Percentiles rank a stretch among this genome's conserved stretches.
These are phyloP conservation scores for Phoeniculus purpureus DNA, from an alignment of 2,797 vertebrate genomes.

Conservation along the genomic window DNA sequence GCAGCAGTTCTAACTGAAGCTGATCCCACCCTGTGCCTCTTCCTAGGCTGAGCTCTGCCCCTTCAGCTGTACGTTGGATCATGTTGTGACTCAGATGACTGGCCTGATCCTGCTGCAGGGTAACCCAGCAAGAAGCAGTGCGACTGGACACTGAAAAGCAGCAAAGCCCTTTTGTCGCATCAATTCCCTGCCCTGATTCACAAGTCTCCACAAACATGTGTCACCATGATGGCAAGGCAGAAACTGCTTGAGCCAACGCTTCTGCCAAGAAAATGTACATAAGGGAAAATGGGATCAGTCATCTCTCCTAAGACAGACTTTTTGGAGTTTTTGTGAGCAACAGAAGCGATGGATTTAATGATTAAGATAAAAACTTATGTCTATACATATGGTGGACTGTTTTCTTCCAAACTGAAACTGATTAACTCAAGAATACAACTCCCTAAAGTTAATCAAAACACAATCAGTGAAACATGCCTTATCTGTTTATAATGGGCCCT, in stretches of 20 bases:
- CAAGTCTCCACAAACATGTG: not conserved
- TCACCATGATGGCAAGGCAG: conserved; percentile 16
- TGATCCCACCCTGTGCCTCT: not conserved
- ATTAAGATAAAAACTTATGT: conserved; percentile 68
- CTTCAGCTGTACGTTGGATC: not conserved
- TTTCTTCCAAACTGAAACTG: conserved; percentile 56
- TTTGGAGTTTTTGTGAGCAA: conserved; percentile 7
- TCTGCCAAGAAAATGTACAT: conserved; percentile 63
- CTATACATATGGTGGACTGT: conserved; percentile 58
- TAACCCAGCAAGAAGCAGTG: not conserved
- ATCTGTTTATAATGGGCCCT: not conserved
- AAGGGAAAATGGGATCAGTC: conserved; percentile 47
- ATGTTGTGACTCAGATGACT: fast-evolving
- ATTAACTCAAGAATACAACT: conserved; percentile 32
- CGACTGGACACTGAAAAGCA: not conserved
- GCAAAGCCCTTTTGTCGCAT: conserved; percentile 19
- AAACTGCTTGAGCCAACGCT: conserved; percentile 17
- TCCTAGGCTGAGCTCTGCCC: not conserved
- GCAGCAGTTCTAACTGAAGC: not conserved
- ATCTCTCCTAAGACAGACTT: conserved; percentile 14
- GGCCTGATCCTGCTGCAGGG: not conserved
- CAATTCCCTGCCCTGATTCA: not conserved
- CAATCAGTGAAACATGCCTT: not conserved
- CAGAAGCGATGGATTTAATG: conserved; percentile 64
- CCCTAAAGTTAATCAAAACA: not conserved